A percentile compares a stretch with the other conserved stretches of the same genome.
Conservation (phyloP, 2,888 invertebrate genomes). For the Cylloceria caligata region DNA sequence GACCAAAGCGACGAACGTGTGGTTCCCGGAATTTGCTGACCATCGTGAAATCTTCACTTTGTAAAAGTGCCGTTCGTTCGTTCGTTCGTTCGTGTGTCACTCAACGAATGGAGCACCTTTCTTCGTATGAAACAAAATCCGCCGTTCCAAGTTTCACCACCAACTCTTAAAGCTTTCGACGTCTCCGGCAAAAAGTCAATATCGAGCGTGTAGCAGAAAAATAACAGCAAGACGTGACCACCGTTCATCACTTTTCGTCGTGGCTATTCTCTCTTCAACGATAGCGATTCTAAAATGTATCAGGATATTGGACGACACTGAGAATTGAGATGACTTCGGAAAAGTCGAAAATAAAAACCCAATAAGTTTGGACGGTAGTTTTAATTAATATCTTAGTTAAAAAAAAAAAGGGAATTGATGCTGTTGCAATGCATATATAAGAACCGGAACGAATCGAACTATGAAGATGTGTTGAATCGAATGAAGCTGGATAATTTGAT, state of each 20-base stretch:
- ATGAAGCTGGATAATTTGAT: conserved; percentile 5
- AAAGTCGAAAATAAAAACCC: not conserved
- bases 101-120: not conserved
- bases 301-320: not conserved
- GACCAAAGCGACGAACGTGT: not conserved
- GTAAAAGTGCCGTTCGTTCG: not conserved
- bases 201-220: not conserved
- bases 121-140: not conserved
- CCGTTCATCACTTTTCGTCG: not conserved
- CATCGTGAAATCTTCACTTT: not conserved
- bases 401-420: not conserved
- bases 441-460: not conserved
- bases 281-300: not conserved
- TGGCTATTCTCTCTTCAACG: not conserved
- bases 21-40: not conserved
- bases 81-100: not conserved
- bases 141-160: not conserved
- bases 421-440: not conserved
- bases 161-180: not conserved
- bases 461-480: conserved; percentile 3
- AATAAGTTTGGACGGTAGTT: too few relatives aligned
- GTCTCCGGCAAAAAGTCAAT: not conserved
- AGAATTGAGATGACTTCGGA: too few relatives aligned
- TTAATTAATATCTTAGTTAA: conserved; percentile 9
- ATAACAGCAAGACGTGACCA: not conserved